phyloP scores from a whole-genome alignment of 2,113 vertebrate genomes.

The Mobula hypostoma region DNA sequence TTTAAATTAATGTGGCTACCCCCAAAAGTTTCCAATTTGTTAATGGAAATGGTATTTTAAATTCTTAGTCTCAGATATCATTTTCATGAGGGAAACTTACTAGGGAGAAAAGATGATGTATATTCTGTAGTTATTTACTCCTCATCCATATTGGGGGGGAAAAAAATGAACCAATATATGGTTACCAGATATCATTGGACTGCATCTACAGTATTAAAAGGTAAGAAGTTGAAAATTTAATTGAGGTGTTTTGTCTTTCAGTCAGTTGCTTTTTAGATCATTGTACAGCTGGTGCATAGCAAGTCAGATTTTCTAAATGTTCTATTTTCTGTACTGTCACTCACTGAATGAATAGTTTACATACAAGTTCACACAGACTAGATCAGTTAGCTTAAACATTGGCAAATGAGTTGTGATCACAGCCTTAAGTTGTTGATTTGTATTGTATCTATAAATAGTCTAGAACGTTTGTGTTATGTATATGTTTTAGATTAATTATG shows the following conservation, averaged over 20 bases:
- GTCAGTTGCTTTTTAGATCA: neutral
- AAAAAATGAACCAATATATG: neutral
- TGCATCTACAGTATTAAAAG: neutral
- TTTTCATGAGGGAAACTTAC: neutral
- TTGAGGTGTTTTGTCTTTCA: neutral
- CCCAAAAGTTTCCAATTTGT: too few relatives aligned
- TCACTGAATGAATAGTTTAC: neutral
- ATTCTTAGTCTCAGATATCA: neutral
- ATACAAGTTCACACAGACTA: too few relatives aligned
- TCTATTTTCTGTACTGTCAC: neutral
- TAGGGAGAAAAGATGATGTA: neutral
- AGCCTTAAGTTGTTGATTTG: neutral
- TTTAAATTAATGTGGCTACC: neutral
- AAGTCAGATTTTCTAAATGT: neutral
- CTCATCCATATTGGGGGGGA: too few relatives aligned
- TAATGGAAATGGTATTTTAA: neutral
- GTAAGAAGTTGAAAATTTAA: neutral
- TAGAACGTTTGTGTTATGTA: too few relatives aligned
- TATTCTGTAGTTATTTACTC: too few relatives aligned
- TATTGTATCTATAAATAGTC: neutral
- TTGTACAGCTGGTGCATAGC: neutral
- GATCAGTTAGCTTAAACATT: too few relatives aligned
- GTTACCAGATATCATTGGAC: neutral
- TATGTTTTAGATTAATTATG: too few relatives aligned
- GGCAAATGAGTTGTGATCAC: neutral